Conservation (phyloP, 2,888 invertebrate species). For the Dermolepida albohirtum region DNA sequence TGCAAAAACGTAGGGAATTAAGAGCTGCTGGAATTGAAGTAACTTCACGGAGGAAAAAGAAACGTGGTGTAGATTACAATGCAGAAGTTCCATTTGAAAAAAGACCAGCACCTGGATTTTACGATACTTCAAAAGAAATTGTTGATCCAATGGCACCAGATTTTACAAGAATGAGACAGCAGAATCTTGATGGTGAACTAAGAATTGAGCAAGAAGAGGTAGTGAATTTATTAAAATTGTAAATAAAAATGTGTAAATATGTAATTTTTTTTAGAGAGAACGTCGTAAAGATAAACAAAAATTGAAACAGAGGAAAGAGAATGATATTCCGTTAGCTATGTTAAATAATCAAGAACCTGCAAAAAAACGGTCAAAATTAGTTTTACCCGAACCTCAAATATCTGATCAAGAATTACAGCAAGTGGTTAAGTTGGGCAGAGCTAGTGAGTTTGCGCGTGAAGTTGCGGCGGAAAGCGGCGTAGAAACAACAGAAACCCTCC, state of each 20-base stretch:
- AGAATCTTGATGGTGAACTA: slow-evolving; percentile 92
- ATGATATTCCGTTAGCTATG: slow-evolving; percentile 93
- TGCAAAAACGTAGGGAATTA: slow-evolving; percentile 97
- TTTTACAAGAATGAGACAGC: slow-evolving; percentile 89
- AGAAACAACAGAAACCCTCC: slow-evolving; percentile 84
- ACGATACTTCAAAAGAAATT: slow-evolving; percentile 91
- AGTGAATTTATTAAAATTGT: slow-evolving; percentile 27
- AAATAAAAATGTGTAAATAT: background rate
- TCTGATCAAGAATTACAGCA: slow-evolving; percentile 92
- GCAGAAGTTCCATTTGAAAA: slow-evolving; percentile 98
- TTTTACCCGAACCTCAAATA: slow-evolving; percentile 96
- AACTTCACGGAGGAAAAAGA: slow-evolving; percentile 72
- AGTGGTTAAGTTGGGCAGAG: slow-evolving; percentile 92
- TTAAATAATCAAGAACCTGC: slow-evolving; percentile 89
- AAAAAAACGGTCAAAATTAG: slow-evolving; percentile 93
- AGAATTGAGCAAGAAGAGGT: slow-evolving; percentile 92
- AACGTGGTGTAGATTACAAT: slow-evolving; percentile 96
- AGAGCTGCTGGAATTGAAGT: slow-evolving; percentile 94
- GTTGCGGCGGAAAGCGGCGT: slow-evolving; percentile 82
- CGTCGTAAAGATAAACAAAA: slow-evolving; percentile 96
- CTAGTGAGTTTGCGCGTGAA: slow-evolving; percentile 91
- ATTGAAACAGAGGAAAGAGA: slow-evolving; percentile 94
- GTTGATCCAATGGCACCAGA: slow-evolving; percentile 91
- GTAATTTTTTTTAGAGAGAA: slow-evolving; percentile 74
- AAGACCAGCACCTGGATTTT: slow-evolving; percentile 91